These are phyloP conservation scores for Athene cunicularia DNA, from an alignment of 2,113 vertebrate genomes.

Conservation along the genomic window DNA sequence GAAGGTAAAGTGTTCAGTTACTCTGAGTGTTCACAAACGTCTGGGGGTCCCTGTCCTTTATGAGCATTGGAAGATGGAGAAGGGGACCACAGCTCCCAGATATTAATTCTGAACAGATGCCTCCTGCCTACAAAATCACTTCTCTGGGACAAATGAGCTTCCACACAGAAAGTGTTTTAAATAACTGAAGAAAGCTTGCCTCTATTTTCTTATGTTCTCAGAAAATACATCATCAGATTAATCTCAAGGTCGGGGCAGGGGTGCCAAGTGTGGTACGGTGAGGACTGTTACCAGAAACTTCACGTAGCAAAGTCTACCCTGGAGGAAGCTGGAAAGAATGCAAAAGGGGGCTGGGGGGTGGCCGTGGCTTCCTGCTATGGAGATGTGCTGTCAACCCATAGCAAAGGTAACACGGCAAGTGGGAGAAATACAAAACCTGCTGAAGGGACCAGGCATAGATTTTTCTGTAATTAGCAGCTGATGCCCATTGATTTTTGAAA, in stretches of 20 bases:
- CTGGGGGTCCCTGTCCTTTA: neutral
- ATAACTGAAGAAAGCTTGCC: neutral
- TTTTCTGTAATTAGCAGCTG: slow-evolving; percentile 60
- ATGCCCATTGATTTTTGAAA: slow-evolving; percentile 67
- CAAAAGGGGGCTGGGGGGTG: neutral
- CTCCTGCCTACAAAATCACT: neutral
- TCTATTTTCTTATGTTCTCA: neutral
- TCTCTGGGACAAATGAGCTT: neutral
- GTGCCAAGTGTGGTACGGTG: neutral
- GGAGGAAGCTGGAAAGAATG: neutral
- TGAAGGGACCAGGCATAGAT: slow-evolving; percentile 55
- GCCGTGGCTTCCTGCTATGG: neutral
- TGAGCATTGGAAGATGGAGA: neutral
- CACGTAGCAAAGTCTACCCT: rapidly evolving
- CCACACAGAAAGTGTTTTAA: neutral
- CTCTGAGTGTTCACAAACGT: neutral
- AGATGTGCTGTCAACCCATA: neutral
- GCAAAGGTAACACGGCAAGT: neutral
- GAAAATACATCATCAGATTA: neutral
- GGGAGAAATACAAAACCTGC: neutral
- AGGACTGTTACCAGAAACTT: neutral
- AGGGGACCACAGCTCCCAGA: neutral
- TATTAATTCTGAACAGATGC: rapidly evolving
- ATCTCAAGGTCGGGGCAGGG: neutral
- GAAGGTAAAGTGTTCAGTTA: neutral